Evolutionary conservation across 2,888 invertebrate species (phyloP).

Genomic region (Enchytraeus crypticus): DNA sequence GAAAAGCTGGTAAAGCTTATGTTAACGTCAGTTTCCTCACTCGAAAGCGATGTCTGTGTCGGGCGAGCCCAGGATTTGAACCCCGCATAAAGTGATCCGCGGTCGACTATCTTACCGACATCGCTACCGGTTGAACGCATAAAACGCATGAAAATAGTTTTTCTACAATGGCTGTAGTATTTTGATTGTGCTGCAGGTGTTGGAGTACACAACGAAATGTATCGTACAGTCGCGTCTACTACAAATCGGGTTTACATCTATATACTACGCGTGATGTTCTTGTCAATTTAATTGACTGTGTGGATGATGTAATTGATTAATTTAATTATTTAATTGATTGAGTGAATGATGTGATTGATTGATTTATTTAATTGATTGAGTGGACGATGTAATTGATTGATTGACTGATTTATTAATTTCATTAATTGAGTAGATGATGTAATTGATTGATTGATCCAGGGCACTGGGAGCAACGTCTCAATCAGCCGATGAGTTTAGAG

Average conservation of each 20-base stretch:
- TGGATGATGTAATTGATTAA: neutral
- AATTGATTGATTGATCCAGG: neutral
- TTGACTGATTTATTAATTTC: neutral
- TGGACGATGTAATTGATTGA: neutral
- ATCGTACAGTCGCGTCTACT: conserved; percentile 68
- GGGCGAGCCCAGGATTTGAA: too few relatives aligned
- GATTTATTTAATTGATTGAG: neutral
- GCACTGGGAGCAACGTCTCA: neutral
- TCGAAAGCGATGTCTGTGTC: too few relatives aligned
- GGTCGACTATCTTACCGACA: too few relatives aligned
- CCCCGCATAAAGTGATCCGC: too few relatives aligned
- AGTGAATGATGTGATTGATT: neutral
- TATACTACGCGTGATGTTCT: too few relatives aligned
- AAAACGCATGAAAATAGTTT: too few relatives aligned
- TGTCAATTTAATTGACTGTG: neutral
- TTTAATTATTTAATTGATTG: neutral
- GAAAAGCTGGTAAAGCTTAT: too few relatives aligned
- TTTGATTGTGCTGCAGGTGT: conserved; percentile 54
- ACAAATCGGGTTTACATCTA: conserved; percentile 48
- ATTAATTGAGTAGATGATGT: neutral
- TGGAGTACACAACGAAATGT: conserved; percentile 84
- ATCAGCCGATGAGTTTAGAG: conserved; percentile 27
- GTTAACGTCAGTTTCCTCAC: too few relatives aligned
- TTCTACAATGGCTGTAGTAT: too few relatives aligned
- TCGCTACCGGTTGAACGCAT: too few relatives aligned